These are phyloP conservation scores for Oreochromis aureus DNA, from an alignment of 2,113 vertebrate genomes.

Conservation along the genomic window DNA sequence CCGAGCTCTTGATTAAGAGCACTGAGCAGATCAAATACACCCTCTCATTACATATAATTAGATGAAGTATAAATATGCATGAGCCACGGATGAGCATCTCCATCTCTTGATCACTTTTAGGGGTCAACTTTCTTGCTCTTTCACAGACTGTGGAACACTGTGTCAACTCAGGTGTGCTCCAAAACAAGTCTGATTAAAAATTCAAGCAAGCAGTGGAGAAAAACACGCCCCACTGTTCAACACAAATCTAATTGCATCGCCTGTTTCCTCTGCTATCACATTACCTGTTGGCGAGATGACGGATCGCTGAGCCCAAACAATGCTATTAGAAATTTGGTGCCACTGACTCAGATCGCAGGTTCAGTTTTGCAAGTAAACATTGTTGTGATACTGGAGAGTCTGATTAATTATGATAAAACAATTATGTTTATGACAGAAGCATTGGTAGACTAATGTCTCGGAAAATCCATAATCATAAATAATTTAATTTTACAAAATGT, in stretches of 20 bases:
- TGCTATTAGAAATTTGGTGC: constrained; percentile 61
- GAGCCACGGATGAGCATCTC: constrained; percentile 45
- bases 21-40: constrained; percentile 46
- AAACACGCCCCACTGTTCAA: constrained; percentile 73
- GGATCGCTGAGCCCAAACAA: constrained; percentile 70
- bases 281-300: constrained; percentile 74
- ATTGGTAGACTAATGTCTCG: neutral
- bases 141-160: constrained; percentile 10
- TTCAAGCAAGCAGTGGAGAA: constrained; percentile 62
- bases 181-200: constrained; percentile 67
- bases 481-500: neutral
- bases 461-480: neutral
- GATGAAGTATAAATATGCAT: constrained; percentile 62
- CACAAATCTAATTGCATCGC: constrained; percentile 74
- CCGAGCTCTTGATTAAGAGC: constrained; percentile 49
- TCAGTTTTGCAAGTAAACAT: constrained; percentile 57
- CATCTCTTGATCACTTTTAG: constrained; percentile 45
- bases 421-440: constrained; percentile 32
- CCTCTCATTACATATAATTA: constrained; percentile 55
- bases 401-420: constrained; percentile 64
- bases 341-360: constrained; percentile 54
- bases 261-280: constrained; percentile 68
- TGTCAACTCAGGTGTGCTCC: constrained; percentile 41
- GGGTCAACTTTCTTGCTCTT: constrained; percentile 50
- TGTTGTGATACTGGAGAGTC: constrained; percentile 50